A percentile compares a stretch with the other conserved stretches of the same genome.
These are phyloP conservation scores for Aradophagus sp. DNA, from an alignment of 1,140 invertebrate genomes.

Conservation along the genomic window DNA sequence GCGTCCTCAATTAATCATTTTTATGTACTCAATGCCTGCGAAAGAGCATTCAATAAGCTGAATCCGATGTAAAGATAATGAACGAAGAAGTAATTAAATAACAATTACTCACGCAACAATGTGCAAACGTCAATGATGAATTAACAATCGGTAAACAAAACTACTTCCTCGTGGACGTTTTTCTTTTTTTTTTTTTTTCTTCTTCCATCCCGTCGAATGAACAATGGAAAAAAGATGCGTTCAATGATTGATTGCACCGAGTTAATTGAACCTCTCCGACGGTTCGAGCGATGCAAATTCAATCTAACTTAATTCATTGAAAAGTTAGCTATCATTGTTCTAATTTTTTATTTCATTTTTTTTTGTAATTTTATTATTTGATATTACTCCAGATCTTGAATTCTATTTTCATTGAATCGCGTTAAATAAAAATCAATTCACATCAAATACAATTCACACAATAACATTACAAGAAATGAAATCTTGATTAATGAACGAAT, in stretches of 20 bases:
- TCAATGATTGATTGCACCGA: constrained; percentile 14
- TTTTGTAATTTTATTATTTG: too few relatives aligned
- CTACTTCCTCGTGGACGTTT: constrained; percentile 23
- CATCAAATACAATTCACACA: too few relatives aligned
- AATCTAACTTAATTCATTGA: constrained; percentile 1
- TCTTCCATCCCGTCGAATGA: constrained; percentile 10
- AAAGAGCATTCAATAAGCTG: constrained; percentile 5
- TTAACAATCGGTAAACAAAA: constrained; percentile 35
- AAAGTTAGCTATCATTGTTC: too few relatives aligned
- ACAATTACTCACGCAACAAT: constrained; percentile 29
- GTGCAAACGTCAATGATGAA: constrained; percentile 22
- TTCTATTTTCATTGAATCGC: too few relatives aligned
- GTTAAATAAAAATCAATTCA: too few relatives aligned
- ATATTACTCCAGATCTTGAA: too few relatives aligned
- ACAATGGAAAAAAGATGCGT: constrained; percentile 12
- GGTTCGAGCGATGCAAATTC: constrained; percentile 4
- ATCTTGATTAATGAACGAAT: too few relatives aligned
- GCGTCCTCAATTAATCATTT: constrained; percentile 27
- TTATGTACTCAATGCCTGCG: constrained; percentile 1
- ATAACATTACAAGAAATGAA: too few relatives aligned
- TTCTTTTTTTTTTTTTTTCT: constrained; percentile 5
- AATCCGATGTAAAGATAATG: constrained; percentile 16
- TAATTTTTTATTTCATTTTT: too few relatives aligned
- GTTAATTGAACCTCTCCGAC: constrained; percentile 21
- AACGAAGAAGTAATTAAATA: constrained; percentile 28